These are phyloP conservation scores for Acheta domesticus DNA, from an alignment of 2,888 invertebrate species.

Conservation along the genomic window DNA sequence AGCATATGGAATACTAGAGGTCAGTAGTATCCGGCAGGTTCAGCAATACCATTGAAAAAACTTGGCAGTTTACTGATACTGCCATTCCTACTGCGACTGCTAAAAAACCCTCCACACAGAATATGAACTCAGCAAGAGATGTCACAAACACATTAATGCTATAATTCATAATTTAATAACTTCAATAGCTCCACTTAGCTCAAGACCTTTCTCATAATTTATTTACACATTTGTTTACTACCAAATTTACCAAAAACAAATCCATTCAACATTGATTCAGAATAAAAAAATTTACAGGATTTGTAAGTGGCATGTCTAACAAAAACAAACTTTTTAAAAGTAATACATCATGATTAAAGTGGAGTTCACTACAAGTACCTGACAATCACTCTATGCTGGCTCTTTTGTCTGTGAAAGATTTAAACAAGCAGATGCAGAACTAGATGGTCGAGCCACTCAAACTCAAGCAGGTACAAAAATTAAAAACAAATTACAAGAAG, in stretches of 20 bases:
- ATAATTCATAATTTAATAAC: neutral
- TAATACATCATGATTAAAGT: too few species aligned
- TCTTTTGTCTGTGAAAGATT: neutral
- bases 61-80: neutral
- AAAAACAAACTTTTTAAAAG: neutral
- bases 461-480: neutral
- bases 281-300: neutral
- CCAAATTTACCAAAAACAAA: neutral
- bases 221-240: neutral
- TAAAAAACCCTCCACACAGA: neutral
- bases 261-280: neutral
- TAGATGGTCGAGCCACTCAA: neutral
- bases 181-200: neutral
- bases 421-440: conserved; percentile 1
- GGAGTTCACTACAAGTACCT: too few species aligned
- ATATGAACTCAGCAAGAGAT: neutral
- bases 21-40: neutral
- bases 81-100: neutral
- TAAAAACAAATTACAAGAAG: too few species aligned
- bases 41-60: neutral
- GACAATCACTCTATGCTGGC: neutral
- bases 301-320: neutral
- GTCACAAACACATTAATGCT: neutral
- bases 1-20: neutral
- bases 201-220: neutral